Conservation (phyloP, 2,888 invertebrate genomes). For the Agrotis ipsilon region DNA sequence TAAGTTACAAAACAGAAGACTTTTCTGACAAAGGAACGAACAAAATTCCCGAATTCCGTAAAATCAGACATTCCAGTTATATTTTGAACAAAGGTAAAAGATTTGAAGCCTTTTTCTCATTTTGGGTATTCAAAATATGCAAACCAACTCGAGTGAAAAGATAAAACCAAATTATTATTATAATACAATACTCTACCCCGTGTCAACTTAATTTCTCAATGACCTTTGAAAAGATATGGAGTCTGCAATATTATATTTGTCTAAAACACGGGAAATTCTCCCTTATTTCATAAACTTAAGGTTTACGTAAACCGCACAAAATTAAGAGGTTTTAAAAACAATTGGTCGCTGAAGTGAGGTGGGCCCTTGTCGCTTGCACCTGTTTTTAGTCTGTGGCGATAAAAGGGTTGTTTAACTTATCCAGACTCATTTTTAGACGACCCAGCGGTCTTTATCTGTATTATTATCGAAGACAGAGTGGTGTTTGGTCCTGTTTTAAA, state of each 20-base stretch:
- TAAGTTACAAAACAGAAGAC: slow-evolving; percentile 16
- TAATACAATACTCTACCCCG: slow-evolving; percentile 51
- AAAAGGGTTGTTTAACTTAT: slow-evolving; percentile 51
- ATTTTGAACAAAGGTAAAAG: slow-evolving; percentile 12
- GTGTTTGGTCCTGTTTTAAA: not conserved
- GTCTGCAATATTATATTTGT: slow-evolving; percentile 16
- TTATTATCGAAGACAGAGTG: slow-evolving; percentile 15
- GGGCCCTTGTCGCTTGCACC: slow-evolving; percentile 55
- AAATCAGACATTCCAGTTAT: not conserved
- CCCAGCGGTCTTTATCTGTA: slow-evolving; percentile 20
- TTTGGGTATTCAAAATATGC: slow-evolving; percentile 38
- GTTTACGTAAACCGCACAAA: slow-evolving; percentile 4
- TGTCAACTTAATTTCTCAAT: slow-evolving; percentile 52
- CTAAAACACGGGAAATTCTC: slow-evolving; percentile 9
- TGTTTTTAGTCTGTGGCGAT: slow-evolving; percentile 39
- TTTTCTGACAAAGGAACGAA: not conserved
- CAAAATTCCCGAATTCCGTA: slow-evolving; percentile 5
- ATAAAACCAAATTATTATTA: slow-evolving; percentile 50
- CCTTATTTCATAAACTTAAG: not conserved
- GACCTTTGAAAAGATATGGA: slow-evolving; percentile 50
- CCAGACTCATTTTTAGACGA: slow-evolving; percentile 25
- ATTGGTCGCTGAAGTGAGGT: slow-evolving; percentile 48
- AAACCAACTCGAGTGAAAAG: slow-evolving; percentile 45
- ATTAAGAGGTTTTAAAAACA: slow-evolving; percentile 35
- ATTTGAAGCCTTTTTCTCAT: slow-evolving; percentile 7